Evolutionary conservation across 2,797 vertebrate genomes (phyloP), one percentile per base, ranked within the genome.

Genomic region (Pangasius larnaudii): DNA sequence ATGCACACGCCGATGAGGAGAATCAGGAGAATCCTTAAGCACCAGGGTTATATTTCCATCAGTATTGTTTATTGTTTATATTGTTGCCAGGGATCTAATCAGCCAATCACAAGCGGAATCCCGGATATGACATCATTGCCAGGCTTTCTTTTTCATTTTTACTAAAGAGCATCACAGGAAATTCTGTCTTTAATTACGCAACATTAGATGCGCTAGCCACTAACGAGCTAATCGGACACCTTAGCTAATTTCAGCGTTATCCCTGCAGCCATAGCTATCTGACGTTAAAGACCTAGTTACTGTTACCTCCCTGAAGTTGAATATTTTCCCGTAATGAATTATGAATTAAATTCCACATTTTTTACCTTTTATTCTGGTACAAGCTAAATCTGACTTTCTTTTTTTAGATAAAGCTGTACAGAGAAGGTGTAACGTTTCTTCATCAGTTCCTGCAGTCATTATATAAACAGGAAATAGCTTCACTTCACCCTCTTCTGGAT

Each of bases 391-490:
- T 49, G 42, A 49, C 16, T n/a, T 63, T 19, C 39, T 46, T 30
- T 65, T 46, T 30, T 19, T 24, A 11, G 0, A 11, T 51, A 69
- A 67, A 84, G 2, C 18, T 65, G 27, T 19, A 10, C 6, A 22
- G 19, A 10, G 13, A 46, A 63, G 59, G 79, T 58, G 53, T 61
- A 84, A 14, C 9, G 2, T 82, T 63, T 46, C 61, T 30, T 65
- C 61, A 33, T 9, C 42, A 9, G 16, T 67, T 84, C 42, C 81
- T 84, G 5, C n/a, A 84, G 16, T 36, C 2, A 33, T 53, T 69
- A 69, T 33, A 69, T 69, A 69, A 69, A 67, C 16, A 84, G 63
- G 63, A 84, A 84, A 84, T 24, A 69, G 82, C 63, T 69, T 67
- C 81, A 84, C 61, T 49, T 83, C 16, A 33, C 39, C 59, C 7